phyloP scores from a whole-genome alignment of 2,888 invertebrate genomes.

The Drosophila rellima region DNA sequence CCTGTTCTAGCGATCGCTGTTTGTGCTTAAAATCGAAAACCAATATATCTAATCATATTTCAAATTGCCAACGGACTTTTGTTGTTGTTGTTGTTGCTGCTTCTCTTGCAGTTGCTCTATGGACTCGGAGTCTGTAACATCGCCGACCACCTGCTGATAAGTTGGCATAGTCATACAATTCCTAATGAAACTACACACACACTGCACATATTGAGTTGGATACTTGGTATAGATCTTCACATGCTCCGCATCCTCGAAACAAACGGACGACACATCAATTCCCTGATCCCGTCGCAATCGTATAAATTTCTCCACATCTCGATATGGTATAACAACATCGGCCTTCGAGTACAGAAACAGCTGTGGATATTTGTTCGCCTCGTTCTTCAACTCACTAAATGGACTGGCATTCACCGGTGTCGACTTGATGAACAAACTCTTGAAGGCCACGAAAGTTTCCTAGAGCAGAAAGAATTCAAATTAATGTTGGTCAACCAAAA shows the following conservation, averaged over 20 bases:
- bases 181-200: conserved; percentile 88
- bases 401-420: conserved; percentile 87
- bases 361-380: conserved; percentile 89
- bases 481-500: not conserved
- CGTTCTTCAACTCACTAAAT: conserved; percentile 87
- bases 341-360: conserved; percentile 91
- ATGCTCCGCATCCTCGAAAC: conserved; percentile 91
- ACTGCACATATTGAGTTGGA: conserved; percentile 88
- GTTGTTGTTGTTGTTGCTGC: conserved; percentile 11
- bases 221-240: conserved; percentile 90
- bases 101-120: conserved; percentile 27
- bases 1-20: conserved; percentile 18
- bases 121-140: conserved; percentile 8
- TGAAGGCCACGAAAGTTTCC: conserved; percentile 85
- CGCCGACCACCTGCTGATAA: conserved; percentile 36
- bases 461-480: conserved; percentile 44
- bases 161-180: conserved; percentile 86
- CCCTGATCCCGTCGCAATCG: conserved; percentile 87
- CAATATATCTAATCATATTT: conserved; percentile 58
- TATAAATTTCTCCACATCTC: conserved; percentile 90
- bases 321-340: conserved; percentile 89
- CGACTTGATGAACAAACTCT: conserved; percentile 84
- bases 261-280: conserved; percentile 88
- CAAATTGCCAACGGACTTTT: conserved; percentile 23
- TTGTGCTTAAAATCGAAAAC: conserved; percentile 14